Evolutionary conservation across 1,140 invertebrate genomes (phyloP).

Genomic region (Euborellia annulipes): DNA sequence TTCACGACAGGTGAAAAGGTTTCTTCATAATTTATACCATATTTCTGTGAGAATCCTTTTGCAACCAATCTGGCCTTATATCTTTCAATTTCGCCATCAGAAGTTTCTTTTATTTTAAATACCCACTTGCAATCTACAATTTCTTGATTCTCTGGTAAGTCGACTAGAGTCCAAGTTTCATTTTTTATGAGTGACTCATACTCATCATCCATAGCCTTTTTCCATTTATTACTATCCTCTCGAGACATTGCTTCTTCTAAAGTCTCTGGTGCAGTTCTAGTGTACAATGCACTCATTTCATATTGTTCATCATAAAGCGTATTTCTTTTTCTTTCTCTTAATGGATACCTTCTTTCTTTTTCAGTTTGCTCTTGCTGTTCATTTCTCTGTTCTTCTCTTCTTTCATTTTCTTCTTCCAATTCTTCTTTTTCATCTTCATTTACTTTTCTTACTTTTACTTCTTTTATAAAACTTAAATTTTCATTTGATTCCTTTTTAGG

Average conservation of each 20-base stretch:
- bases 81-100: slow-evolving; percentile 2
- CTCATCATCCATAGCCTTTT: slow-evolving; percentile 19
- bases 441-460: neutral
- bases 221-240: slow-evolving; percentile 18
- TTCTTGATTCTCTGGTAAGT: slow-evolving; percentile 19
- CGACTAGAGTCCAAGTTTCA: slow-evolving; percentile 18
- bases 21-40: slow-evolving; percentile 18
- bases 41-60: slow-evolving; percentile 16
- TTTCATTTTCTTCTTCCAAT: neutral
- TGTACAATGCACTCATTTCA: neutral
- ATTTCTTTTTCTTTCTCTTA: neutral
- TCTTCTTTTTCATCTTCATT: neutral
- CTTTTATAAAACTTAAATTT: neutral
- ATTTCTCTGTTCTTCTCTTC: neutral
- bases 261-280: neutral
- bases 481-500: no score
- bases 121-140: slow-evolving; percentile 26
- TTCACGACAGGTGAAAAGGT: slow-evolving; percentile 16
- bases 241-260: slow-evolving; percentile 16
- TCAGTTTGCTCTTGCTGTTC: neutral
- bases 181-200: slow-evolving; percentile 19
- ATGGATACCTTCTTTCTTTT: neutral
- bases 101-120: slow-evolving; percentile 21
- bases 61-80: slow-evolving; percentile 13
- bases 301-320: neutral